Percentiles rank a stretch among this genome's conserved stretches.
Conservation (phyloP, 2,797 vertebrate genomes). For the Sylvilagus floridanus region DNA sequence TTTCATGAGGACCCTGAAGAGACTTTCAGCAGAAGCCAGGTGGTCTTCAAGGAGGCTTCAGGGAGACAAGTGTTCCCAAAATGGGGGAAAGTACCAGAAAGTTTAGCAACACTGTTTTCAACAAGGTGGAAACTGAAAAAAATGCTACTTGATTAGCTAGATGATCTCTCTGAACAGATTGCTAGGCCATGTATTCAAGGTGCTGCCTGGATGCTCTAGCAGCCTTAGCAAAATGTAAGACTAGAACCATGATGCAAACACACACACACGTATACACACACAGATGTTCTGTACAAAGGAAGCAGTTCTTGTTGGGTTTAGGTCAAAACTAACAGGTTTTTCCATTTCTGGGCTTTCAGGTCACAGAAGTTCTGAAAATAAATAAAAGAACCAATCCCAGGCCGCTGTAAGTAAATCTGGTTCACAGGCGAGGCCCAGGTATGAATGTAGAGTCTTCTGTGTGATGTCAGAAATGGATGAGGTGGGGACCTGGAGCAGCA, state of each 20-base stretch:
- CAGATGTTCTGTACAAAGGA: not conserved
- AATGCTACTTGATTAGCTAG: not conserved
- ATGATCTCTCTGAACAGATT: not conserved
- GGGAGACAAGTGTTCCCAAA: not conserved
- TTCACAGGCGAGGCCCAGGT: not conserved
- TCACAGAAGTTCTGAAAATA: not conserved
- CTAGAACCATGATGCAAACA: not conserved
- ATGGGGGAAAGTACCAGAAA: not conserved
- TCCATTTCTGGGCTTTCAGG: not conserved
- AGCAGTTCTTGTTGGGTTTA: not conserved
- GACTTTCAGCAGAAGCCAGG: not conserved
- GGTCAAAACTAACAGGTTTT: not conserved
- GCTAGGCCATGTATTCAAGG: not conserved
- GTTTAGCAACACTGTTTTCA: not conserved
- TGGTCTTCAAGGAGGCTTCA: fast-evolving
- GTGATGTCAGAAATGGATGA: not conserved
- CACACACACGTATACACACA: too few species aligned
- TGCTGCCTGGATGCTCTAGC: not conserved
- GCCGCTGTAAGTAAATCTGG: not conserved
- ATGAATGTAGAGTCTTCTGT: not conserved
- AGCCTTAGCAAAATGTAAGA: not conserved
- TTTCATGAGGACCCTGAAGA: too few species aligned
- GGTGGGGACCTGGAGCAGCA: not conserved
- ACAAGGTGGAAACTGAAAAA: not conserved
- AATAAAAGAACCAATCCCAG: not conserved